Conservation (phyloP, 30 jellyfish, hydroid and myxozoan genomes). For the Hydra vulgaris region DNA sequence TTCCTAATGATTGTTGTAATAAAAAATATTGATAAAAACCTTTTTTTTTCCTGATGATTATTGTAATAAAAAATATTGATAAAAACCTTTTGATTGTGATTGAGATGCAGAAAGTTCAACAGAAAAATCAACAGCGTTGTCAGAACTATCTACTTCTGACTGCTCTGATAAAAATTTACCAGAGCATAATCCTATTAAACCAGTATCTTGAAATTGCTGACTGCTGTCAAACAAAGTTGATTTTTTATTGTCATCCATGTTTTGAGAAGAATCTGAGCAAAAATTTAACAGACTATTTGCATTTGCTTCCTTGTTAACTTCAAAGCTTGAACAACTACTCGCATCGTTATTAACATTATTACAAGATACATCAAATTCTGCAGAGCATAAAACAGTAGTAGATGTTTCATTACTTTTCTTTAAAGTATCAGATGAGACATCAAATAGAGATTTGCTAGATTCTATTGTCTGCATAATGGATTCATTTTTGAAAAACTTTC, state of each 20-base stretch:
- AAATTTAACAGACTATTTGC: slow-evolving; percentile 2
- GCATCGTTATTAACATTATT: no score
- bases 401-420: no score
- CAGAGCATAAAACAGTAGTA: no score
- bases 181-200: slow-evolving; percentile 36
- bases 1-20: no score
- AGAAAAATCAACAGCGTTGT: neutral
- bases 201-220: neutral
- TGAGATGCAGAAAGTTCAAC: neutral
- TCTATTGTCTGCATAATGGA: neutral
- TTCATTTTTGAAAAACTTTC: slow-evolving; percentile 11
- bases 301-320: neutral
- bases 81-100: neutral
- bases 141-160: neutral
- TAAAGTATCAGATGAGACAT: no score
- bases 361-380: no score
- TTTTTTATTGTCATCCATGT: neutral
- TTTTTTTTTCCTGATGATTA: no score
- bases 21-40: no score
- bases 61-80: no score
- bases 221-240: neutral
- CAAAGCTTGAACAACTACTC: no score
- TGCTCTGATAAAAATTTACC: slow-evolving; percentile 20
- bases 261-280: slow-evolving; percentile 31
- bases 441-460: neutral